Conservation (phyloP, 2,113 vertebrate species). For the Pseudorasbora parva region DNA sequence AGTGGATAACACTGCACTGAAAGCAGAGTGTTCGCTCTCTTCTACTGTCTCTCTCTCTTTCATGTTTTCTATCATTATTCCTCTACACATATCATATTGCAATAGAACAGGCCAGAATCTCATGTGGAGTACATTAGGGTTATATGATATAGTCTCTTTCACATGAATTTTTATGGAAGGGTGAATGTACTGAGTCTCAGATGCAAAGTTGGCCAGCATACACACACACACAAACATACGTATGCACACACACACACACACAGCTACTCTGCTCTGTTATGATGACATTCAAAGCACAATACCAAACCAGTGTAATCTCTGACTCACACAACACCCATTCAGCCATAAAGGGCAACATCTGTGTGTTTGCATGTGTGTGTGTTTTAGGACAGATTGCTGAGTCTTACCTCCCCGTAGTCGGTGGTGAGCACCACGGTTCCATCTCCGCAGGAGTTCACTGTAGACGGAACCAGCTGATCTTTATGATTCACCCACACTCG, state of each 20-base stretch:
- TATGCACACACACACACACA: slow-evolving; percentile 15
- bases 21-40: background rate
- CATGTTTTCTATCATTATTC: background rate
- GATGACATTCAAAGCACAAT: slow-evolving; percentile 47
- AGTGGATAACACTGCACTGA: background rate
- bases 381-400: slow-evolving; percentile 1
- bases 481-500: slow-evolving; percentile 87
- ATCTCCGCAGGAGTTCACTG: slow-evolving; percentile 79
- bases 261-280: slow-evolving; percentile 24
- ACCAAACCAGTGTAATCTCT: slow-evolving; percentile 35
- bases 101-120: background rate
- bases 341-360: slow-evolving; percentile 43
- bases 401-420: slow-evolving; percentile 85
- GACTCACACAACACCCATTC: slow-evolving; percentile 42
- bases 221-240: background rate
- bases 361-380: slow-evolving; percentile 40
- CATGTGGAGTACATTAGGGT: slow-evolving; percentile 16
- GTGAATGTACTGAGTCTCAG: background rate
- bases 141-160: slow-evolving; percentile 8
- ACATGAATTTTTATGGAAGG: background rate
- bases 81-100: background rate
- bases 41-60: background rate
- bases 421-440: slow-evolving; percentile 82
- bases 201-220: background rate
- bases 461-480: slow-evolving; percentile 85